A percentile compares a stretch with the other conserved stretches of the same genome.
These are phyloP conservation scores for Gallinago paraguaiae DNA, from an alignment of 2,113 vertebrate genomes.

Conservation along the genomic window DNA sequence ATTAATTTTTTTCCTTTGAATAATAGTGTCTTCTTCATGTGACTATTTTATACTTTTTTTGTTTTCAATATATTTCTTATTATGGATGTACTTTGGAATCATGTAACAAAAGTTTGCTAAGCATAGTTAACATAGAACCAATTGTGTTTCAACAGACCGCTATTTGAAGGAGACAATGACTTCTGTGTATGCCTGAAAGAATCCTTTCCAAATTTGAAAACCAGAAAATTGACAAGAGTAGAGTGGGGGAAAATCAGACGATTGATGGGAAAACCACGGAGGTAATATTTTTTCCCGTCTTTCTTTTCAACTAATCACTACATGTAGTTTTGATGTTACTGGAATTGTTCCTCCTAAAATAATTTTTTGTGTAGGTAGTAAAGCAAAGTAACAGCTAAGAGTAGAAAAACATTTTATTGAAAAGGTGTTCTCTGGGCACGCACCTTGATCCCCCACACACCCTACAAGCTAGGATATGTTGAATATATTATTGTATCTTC, in stretches of 20 bases:
- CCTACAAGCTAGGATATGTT: neutral
- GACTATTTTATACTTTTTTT: neutral
- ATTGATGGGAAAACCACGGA: constrained; percentile 96
- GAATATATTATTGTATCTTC: neutral
- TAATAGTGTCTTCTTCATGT: neutral
- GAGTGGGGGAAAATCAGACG: constrained; percentile 98
- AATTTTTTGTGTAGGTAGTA: neutral
- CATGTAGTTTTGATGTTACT: neutral
- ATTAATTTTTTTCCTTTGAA: neutral
- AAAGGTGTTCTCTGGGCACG: neutral
- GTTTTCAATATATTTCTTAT: neutral
- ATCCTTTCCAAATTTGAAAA: constrained; percentile 96
- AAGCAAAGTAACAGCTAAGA: neutral
- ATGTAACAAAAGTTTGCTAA: neutral
- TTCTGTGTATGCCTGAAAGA: constrained; percentile 98
- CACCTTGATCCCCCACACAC: fast-evolving
- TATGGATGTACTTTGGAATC: neutral
- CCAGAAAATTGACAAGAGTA: constrained; percentile 94
- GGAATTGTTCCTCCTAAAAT: neutral
- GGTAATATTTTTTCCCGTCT: constrained; percentile 74
- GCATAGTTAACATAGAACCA: neutral
- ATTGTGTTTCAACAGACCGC: constrained; percentile 82
- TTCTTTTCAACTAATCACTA: neutral
- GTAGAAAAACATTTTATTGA: neutral
- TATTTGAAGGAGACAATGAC: constrained; percentile 99